Percentiles rank a stretch among this genome's conserved stretches.
Evolutionary conservation across 2,797 vertebrate genomes (phyloP).

Genomic region (Choloepus didactylus): DNA sequence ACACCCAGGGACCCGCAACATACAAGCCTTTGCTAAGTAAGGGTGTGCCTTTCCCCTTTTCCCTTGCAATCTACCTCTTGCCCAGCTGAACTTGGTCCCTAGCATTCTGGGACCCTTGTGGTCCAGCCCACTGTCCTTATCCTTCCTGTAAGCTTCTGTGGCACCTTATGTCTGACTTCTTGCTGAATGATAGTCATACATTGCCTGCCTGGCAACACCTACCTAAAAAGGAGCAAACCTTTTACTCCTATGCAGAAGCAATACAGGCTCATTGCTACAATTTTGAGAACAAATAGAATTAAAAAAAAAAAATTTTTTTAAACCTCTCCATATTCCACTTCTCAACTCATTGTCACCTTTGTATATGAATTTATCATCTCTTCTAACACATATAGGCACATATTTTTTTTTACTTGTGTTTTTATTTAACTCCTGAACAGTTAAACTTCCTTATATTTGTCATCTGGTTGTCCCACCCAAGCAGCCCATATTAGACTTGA

Average conservation of each 20-base stretch:
- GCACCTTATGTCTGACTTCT: neutral
- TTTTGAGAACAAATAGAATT: slow-evolving; percentile 29
- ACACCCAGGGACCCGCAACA: neutral
- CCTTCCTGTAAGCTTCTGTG: neutral
- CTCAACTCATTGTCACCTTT: neutral
- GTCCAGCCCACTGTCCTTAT: neutral
- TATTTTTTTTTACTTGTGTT: neutral
- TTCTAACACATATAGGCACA: neutral
- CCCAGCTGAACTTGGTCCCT: neutral
- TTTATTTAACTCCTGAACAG: slow-evolving; percentile 20
- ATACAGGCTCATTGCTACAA: neutral
- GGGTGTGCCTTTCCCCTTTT: neutral
- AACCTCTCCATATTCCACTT: neutral
- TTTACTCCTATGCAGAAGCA: neutral
- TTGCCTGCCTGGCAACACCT: neutral
- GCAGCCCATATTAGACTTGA: neutral
- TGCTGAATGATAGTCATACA: neutral
- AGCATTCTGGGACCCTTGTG: neutral
- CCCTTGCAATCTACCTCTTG: neutral
- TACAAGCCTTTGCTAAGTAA: neutral
- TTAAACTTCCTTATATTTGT: slow-evolving; percentile 18
- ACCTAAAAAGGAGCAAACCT: slow-evolving; percentile 21
- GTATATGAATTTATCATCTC: neutral
- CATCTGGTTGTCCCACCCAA: neutral
- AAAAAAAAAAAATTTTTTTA: neutral